Conservation (phyloP, 2,888 invertebrate genomes). For the Synergus itoensis region DNA sequence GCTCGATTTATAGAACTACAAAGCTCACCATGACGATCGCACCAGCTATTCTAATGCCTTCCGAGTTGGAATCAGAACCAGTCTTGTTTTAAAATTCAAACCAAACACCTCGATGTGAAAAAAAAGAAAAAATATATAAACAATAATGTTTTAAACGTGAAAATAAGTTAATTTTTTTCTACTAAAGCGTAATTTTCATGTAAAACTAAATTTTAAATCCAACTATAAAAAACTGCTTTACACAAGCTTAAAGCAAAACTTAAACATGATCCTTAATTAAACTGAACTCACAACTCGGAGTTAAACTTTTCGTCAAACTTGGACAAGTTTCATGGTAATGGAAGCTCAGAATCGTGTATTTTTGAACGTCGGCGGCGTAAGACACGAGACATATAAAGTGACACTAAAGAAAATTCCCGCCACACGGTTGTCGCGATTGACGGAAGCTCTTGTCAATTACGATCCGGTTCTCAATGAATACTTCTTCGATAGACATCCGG, state of each 20-base stretch:
- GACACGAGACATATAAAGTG: constrained; percentile 97
- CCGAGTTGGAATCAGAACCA: background rate
- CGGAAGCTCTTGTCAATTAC: constrained; percentile 98
- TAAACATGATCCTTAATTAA: constrained; percentile 4
- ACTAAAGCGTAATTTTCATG: too few species aligned
- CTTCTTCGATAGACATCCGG: constrained; percentile 99
- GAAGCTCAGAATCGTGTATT: constrained; percentile 99
- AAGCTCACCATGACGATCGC: background rate
- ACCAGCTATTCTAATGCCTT: background rate
- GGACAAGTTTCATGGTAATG: constrained; percentile 76
- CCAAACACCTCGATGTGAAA: background rate
- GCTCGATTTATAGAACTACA: constrained; percentile 41
- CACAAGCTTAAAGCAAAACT: background rate
- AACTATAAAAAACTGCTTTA: background rate
- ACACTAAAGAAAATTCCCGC: constrained; percentile 98
- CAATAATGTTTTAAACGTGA: background rate
- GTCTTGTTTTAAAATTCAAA: background rate
- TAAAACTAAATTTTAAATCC: background rate
- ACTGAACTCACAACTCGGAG: constrained; percentile 6
- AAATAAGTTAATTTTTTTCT: background rate
- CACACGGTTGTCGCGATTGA: constrained; percentile 94
- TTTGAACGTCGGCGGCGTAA: constrained; percentile 98
- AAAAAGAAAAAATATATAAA: background rate
- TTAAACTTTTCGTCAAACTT: constrained; percentile 8
- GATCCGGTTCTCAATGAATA: constrained; percentile 99